A percentile compares a stretch with the other conserved stretches of the same genome.
phyloP scores from a whole-genome alignment of 2,888 invertebrate species.

The Eilema griseolum region DNA sequence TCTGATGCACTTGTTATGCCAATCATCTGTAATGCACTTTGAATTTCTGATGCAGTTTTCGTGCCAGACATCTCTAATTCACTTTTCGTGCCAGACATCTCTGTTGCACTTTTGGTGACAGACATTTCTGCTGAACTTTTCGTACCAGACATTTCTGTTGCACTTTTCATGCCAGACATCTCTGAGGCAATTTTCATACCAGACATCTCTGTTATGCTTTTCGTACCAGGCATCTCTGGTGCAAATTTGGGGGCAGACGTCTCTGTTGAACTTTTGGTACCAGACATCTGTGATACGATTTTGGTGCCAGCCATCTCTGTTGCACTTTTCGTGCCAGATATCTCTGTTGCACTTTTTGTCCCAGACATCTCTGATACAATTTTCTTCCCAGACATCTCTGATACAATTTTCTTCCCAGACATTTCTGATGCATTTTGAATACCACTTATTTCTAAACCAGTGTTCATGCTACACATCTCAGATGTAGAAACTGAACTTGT shows the following conservation, averaged over 20 bases:
- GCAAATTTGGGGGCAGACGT: not conserved
- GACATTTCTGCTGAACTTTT: constrained; percentile 34
- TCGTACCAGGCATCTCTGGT: not conserved
- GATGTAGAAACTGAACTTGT: constrained; percentile 38
- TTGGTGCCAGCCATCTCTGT: not conserved
- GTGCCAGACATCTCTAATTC: not conserved
- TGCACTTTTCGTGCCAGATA: not conserved
- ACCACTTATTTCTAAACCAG: not conserved
- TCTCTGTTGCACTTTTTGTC: not conserved
- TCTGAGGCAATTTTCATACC: constrained; percentile 30
- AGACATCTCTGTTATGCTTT: constrained; percentile 35
- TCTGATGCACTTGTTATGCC: not conserved
- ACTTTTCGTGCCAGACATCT: not conserved
- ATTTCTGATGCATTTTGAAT: not conserved
- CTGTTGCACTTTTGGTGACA: constrained; percentile 21
- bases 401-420: not conserved
- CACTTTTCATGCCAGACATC: constrained; percentile 26
- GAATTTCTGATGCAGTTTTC: not conserved
- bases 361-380: not conserved
- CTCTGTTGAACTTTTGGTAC: not conserved
- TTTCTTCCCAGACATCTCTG: constrained; percentile 6
- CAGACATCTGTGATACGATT: not conserved
- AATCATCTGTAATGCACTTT: not conserved
- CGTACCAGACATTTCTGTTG: constrained; percentile 37
- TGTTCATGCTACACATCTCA: constrained; percentile 24